These are phyloP conservation scores for Dynastes tityus DNA, from an alignment of 2,888 invertebrate species.

Conservation along the genomic window DNA sequence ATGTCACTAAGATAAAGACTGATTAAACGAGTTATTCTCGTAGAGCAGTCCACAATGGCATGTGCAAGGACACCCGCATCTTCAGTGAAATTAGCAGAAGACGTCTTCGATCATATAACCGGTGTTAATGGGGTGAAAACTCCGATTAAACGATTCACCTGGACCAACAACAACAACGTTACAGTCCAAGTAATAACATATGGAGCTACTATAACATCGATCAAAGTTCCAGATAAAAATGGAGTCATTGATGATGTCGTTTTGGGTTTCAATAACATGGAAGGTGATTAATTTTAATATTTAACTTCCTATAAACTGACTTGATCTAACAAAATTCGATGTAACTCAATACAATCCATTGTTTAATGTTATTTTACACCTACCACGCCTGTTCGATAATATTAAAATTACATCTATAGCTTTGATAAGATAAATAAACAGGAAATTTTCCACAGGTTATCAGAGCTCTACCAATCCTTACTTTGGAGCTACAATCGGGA, in stretches of 20 bases:
- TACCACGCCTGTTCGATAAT: background rate
- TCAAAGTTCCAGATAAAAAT: constrained; percentile 83
- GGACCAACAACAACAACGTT: constrained; percentile 79
- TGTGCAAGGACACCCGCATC: background rate
- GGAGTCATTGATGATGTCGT: constrained; percentile 84
- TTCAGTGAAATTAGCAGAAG: constrained; percentile 64
- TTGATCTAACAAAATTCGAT: background rate
- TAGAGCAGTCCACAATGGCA: background rate
- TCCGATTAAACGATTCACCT: constrained; percentile 77
- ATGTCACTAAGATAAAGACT: background rate
- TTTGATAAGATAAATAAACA: constrained; percentile 6
- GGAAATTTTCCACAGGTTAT: constrained; percentile 74
- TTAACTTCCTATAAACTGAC: constrained; percentile 1
- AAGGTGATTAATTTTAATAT: constrained; percentile 73
- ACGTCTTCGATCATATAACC: constrained; percentile 65
- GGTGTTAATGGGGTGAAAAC: constrained; percentile 66
- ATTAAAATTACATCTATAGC: background rate
- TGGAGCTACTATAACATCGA: constrained; percentile 88
- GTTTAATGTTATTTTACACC: too few species aligned
- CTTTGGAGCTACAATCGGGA: constrained; percentile 90
- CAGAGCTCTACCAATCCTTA: constrained; percentile 81
- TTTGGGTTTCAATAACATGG: constrained; percentile 87
- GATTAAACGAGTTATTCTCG: background rate
- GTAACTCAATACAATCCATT: too few species aligned
- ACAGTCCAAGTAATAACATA: constrained; percentile 83